A percentile compares a stretch with the other conserved stretches of the same genome.
These are phyloP conservation scores for Globicephala melas DNA, from an alignment of 2,113 vertebrate species.

Conservation along the genomic window DNA sequence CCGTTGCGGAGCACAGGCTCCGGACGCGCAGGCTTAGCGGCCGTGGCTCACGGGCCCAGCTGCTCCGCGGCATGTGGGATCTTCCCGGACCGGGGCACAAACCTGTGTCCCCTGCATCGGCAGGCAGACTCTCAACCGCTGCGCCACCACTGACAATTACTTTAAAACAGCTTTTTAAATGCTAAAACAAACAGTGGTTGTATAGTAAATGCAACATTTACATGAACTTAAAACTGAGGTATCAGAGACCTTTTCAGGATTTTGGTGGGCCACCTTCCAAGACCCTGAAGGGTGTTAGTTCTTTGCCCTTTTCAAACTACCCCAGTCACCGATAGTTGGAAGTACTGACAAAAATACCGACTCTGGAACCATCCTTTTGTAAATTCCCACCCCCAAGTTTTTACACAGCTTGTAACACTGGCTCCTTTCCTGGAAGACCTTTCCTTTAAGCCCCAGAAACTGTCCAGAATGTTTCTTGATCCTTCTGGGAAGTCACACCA, in stretches of 20 bases:
- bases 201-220: background rate
- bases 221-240: background rate
- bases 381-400: background rate
- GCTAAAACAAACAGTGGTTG: background rate
- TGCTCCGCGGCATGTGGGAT: no score
- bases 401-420: background rate
- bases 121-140: no score
- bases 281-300: background rate
- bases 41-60: no score
- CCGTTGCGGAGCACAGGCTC: no score
- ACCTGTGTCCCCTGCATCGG: fast-evolving
- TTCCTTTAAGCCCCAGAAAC: background rate
- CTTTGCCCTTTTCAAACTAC: background rate
- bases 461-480: background rate
- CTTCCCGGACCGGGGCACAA: no score
- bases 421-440: background rate
- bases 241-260: background rate
- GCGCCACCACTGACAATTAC: background rate
- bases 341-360: background rate
- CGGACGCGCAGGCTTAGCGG: no score
- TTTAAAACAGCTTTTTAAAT: background rate
- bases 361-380: background rate
- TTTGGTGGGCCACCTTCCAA: background rate
- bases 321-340: background rate
- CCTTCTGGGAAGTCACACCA: background rate